A percentile compares a stretch with the other conserved stretches of the same genome.
Conservation (phyloP, 2,797 vertebrate genomes). For the Trachurus trachurus region DNA sequence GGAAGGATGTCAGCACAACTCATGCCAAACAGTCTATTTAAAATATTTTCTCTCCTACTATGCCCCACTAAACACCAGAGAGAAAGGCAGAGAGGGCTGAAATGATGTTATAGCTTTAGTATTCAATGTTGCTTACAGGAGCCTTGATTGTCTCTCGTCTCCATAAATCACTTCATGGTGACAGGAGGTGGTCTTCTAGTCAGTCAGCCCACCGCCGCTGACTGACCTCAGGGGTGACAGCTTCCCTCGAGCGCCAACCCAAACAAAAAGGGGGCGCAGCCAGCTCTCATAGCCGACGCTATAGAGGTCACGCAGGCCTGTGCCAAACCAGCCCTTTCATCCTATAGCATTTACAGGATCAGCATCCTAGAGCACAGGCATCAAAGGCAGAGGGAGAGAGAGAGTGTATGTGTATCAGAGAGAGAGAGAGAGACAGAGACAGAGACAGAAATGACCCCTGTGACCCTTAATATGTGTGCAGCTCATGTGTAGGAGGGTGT, state of each 20-base stretch:
- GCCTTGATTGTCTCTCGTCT: slow-evolving; percentile 75
- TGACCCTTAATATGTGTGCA: slow-evolving; percentile 62
- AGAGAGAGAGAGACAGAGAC: slow-evolving; percentile 2
- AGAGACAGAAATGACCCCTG: slow-evolving; percentile 50
- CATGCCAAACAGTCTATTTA: slow-evolving; percentile 51
- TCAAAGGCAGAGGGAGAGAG: slow-evolving; percentile 40
- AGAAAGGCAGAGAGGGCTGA: slow-evolving; percentile 20
- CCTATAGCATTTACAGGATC: slow-evolving; percentile 66
- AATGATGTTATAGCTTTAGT: slow-evolving; percentile 48
- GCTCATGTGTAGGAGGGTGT: slow-evolving; percentile 58
- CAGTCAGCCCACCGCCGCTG: slow-evolving; percentile 60
- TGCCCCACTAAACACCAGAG: slow-evolving; percentile 32
- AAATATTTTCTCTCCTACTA: slow-evolving; percentile 53
- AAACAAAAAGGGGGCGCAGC: slow-evolving; percentile 75
- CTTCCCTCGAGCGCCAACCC: slow-evolving; percentile 73
- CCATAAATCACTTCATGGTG: slow-evolving; percentile 82
- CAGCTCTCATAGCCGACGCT: slow-evolving; percentile 66
- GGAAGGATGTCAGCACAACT: slow-evolving; percentile 47
- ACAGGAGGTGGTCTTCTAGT: slow-evolving; percentile 78
- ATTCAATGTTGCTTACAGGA: slow-evolving; percentile 68
- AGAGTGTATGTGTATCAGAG: slow-evolving; percentile 39
- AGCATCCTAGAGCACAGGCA: slow-evolving; percentile 52
- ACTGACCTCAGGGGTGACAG: slow-evolving; percentile 74
- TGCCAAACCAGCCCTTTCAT: slow-evolving; percentile 70
- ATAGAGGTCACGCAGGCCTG: slow-evolving; percentile 66